These are phyloP conservation scores for Stenoptilia bipunctidactyla DNA, from an alignment of 2,888 invertebrate genomes.

Conservation along the genomic window DNA sequence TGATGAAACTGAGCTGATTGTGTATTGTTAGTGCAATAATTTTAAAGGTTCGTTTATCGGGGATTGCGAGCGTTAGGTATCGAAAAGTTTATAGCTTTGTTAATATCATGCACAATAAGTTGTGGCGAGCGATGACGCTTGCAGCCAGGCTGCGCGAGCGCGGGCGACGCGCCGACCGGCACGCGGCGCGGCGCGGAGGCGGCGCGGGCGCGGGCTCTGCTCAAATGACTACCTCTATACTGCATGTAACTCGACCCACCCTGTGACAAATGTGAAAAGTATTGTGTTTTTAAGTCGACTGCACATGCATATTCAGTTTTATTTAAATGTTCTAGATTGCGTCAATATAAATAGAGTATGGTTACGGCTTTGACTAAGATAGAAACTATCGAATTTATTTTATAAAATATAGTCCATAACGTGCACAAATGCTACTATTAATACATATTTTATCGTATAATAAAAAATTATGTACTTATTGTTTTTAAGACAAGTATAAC, in stretches of 20 bases:
- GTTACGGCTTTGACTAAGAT: too few species aligned
- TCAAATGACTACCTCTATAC: constrained; percentile 29
- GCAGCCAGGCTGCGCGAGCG: constrained; percentile 17
- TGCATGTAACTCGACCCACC: constrained; percentile 43
- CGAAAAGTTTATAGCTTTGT: constrained; percentile 1
- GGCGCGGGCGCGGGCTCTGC: constrained; percentile 31
- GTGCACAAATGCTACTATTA: too few species aligned
- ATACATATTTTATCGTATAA: too few species aligned
- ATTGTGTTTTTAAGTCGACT: constrained; percentile 24
- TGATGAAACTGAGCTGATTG: constrained; percentile 26
- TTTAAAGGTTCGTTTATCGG: too few species aligned
- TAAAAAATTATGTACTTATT: too few species aligned
- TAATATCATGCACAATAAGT: constrained; percentile 1
- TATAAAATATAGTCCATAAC: too few species aligned
- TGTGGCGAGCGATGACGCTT: not conserved
- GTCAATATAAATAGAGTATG: too few species aligned
- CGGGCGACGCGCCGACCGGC: constrained; percentile 32
- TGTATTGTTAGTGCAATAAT: too few species aligned
- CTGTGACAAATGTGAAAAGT: constrained; percentile 55
- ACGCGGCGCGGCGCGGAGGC: not conserved
- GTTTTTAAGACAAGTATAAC: too few species aligned
- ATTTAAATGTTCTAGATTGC: not conserved
- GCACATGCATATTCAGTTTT: not conserved
- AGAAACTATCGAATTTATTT: too few species aligned
- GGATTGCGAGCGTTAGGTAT: too few species aligned